Evolutionary conservation across 2,888 invertebrate genomes (phyloP), one percentile per base, ranked within the genome.

Genomic region (Dione vanillae): DNA sequence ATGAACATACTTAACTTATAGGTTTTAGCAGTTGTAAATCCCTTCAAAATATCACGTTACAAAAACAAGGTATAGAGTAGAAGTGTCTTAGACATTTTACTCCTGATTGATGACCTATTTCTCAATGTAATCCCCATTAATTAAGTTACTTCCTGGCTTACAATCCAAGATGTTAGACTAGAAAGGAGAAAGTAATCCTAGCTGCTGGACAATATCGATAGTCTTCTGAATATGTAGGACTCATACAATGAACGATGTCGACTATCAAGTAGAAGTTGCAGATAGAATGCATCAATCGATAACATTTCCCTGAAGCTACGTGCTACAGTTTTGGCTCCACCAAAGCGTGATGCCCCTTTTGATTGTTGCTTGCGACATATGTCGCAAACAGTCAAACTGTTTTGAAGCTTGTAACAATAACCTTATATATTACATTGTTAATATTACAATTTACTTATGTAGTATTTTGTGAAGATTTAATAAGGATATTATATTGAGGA

Each of bases 291-390:
- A n/a, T n/a, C n/a, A 51, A 12, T 61, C 40, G 43, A 68, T 68
- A 41, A 35, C 41, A 47, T 20, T 52, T 41, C 16, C 10, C 35
- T 64, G 19, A n/a, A 52, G 61, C 35, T 19, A 64, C 51, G 41
- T 62, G 61, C 41, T 52, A 69, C 54, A 69, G 45, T 52, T 61
- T 61, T 19, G 69, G 65, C 67, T 71, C 72, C 74, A 75, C 71
- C 67, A 68, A 72, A 74, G 65, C 75, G 77, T 76, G 76, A 72
- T 65, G 41, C 74, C 75, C 75, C 75, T 69, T 72, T 70, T 62
- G 73, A 71, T 77, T 78, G 73, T 85, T 87, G 89, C 72, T 75
- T 47, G 72, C 80, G 87, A 88, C 88, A 88, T 80, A 82, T 84
- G 86, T 87, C 89, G 79, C 75, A 65, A 75, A 75, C 88, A 86